Percentiles rank a stretch among this genome's conserved stretches.
These are phyloP conservation scores for Stegodyphus dumicola DNA, from an alignment of 1,140 invertebrate species.

Conservation along the genomic window DNA sequence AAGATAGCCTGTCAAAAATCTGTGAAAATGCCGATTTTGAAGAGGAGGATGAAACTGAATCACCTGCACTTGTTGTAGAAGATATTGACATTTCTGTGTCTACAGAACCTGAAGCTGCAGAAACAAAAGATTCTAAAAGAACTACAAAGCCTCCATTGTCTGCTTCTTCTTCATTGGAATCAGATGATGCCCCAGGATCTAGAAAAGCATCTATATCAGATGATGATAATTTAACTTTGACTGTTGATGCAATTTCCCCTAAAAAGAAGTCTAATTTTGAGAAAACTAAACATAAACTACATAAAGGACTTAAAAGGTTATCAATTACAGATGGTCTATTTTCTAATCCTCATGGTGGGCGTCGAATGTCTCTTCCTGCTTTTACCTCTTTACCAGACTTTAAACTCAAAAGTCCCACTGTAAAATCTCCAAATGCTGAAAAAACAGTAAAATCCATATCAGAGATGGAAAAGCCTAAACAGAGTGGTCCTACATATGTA, in stretches of 20 bases:
- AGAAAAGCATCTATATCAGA: constrained; percentile 51
- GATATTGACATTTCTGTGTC: neutral
- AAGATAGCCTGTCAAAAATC: constrained; percentile 51
- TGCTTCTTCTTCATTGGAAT: constrained; percentile 21
- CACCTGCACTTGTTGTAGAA: neutral
- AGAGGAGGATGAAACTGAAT: constrained; percentile 17
- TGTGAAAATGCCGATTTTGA: constrained; percentile 37
- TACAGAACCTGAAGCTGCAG: neutral
- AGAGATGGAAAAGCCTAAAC: constrained; percentile 1
- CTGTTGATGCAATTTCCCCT: constrained; percentile 25
- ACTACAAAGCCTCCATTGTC: constrained; percentile 9
- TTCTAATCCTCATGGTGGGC: constrained; percentile 7
- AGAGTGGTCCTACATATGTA: constrained; percentile 42
- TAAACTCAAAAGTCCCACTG: constrained; percentile 29
- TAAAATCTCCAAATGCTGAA: constrained; percentile 14
- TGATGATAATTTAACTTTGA: constrained; percentile 17
- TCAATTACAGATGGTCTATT: constrained; percentile 51
- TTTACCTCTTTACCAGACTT: constrained; percentile 49
- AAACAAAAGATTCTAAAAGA: neutral
- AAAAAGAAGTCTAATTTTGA: constrained; percentile 56
- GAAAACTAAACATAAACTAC: constrained; percentile 51
- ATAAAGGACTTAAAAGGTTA: constrained; percentile 42
- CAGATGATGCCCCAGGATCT: constrained; percentile 27
- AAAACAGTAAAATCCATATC: neutral
- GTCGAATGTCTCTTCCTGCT: constrained; percentile 45